Conservation (phyloP, 2,888 invertebrate species). For the Sussaba pulchella region DNA sequence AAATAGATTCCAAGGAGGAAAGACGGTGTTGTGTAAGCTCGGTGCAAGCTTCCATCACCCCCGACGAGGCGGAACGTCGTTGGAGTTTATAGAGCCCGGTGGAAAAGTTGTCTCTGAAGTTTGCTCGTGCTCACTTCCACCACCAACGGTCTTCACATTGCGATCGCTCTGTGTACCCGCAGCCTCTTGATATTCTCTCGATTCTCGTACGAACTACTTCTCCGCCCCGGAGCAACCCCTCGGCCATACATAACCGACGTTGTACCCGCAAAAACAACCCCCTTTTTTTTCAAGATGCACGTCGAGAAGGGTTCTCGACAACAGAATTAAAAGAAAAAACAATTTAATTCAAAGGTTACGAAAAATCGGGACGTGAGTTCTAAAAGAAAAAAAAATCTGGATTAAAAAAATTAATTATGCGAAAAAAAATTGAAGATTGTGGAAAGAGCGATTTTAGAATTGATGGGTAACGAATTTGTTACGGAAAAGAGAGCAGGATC, state of each 20-base stretch:
- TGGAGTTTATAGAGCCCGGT: conserved; percentile 52
- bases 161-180: conserved; percentile 20
- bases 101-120: conserved; percentile 76
- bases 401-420: too few relatives aligned
- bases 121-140: conserved; percentile 74
- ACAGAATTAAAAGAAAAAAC: too few relatives aligned
- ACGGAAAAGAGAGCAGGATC: too few relatives aligned
- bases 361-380: conserved; percentile 1
- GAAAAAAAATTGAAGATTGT: too few relatives aligned
- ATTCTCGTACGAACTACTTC: conserved; percentile 1
- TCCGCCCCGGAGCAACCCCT: not conserved
- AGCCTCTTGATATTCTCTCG: not conserved
- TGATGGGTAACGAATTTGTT: too few relatives aligned
- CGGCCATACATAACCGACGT: not conserved
- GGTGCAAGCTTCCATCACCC: conserved; percentile 77
- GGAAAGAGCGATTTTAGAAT: too few relatives aligned
- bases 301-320: too few relatives aligned
- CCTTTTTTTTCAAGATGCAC: too few relatives aligned
- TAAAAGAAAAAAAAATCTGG: too few relatives aligned
- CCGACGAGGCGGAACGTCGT: conserved; percentile 56
- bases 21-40: conserved; percentile 75
- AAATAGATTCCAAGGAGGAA: conserved; percentile 45
- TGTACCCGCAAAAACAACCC: conserved; percentile 72
- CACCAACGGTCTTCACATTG: conserved; percentile 18
- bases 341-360: not conserved